Evolutionary conservation across 1,140 invertebrate genomes (phyloP).

Genomic region (Nasonia longicornis): DNA sequence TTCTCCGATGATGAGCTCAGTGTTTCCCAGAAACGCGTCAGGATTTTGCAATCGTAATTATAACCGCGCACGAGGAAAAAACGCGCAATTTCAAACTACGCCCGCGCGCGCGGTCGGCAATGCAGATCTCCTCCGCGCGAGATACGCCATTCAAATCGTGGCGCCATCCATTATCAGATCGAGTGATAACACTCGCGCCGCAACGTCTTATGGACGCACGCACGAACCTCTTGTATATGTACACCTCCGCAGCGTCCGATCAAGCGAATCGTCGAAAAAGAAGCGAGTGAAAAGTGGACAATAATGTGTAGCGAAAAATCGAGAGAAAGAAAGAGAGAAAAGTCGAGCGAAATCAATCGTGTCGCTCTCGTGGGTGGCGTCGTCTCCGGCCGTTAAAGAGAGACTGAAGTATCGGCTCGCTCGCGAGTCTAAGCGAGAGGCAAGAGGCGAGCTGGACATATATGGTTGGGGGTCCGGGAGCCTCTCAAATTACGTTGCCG

Average conservation of each 20-base stretch:
- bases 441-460: conserved; percentile 64
- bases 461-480: conserved; percentile 66
- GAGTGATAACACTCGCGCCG: not conserved
- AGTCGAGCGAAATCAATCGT: not conserved
- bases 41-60: not conserved
- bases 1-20: not conserved
- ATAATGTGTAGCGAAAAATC: not conserved
- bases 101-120: conserved; percentile 19
- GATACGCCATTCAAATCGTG: conserved; percentile 12
- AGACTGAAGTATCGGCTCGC: conserved; percentile 28
- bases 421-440: conserved; percentile 55
- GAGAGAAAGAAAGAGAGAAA: not conserved
- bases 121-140: not conserved
- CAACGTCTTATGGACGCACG: not conserved
- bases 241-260: not conserved
- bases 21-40: not conserved
- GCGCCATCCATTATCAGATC: conserved; percentile 33
- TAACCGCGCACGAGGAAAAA: not conserved
- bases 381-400: conserved; percentile 13
- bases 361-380: conserved; percentile 9
- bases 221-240: not conserved
- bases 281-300: not conserved
- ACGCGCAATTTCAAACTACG: not conserved
- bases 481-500: conserved; percentile 66
- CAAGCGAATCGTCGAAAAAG: not conserved